Conservation (phyloP, 1,140 invertebrate species). For the Macrobrachium nipponense region DNA sequence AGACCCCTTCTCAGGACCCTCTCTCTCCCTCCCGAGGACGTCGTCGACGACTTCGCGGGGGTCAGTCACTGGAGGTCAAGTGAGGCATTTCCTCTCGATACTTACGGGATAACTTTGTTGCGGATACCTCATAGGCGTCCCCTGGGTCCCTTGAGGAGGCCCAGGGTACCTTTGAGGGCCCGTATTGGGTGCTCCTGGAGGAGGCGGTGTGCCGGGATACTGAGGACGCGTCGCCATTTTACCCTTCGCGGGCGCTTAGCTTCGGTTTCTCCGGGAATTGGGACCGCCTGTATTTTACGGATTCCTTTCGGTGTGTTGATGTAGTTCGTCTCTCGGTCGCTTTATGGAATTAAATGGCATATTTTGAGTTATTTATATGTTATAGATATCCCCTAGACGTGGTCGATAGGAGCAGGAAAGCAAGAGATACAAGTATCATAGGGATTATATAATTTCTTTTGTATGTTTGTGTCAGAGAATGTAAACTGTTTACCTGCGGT, state of each 20-base stretch:
- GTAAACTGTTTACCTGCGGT: too few relatives aligned
- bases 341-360: too few relatives aligned
- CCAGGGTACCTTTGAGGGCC: slow-evolving; percentile 51
- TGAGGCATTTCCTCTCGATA: neutral
- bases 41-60: neutral
- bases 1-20: too few relatives aligned
- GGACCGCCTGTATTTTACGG: too few relatives aligned
- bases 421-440: neutral
- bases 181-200: slow-evolving; percentile 56
- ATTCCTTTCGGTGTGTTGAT: too few relatives aligned
- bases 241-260: neutral
- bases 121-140: slow-evolving; percentile 56
- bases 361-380: too few relatives aligned
- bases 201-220: slow-evolving; percentile 62
- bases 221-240: slow-evolving; percentile 63
- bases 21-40: too few relatives aligned
- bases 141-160: slow-evolving; percentile 50
- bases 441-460: too few relatives aligned
- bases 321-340: too few relatives aligned
- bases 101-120: slow-evolving; percentile 60
- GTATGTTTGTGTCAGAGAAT: too few relatives aligned
- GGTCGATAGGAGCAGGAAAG: neutral
- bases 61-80: neutral
- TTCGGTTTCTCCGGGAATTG: too few relatives aligned
- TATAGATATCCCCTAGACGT: neutral